Conservation (phyloP, 2,888 invertebrate genomes). For the Litoditis marina region DNA sequence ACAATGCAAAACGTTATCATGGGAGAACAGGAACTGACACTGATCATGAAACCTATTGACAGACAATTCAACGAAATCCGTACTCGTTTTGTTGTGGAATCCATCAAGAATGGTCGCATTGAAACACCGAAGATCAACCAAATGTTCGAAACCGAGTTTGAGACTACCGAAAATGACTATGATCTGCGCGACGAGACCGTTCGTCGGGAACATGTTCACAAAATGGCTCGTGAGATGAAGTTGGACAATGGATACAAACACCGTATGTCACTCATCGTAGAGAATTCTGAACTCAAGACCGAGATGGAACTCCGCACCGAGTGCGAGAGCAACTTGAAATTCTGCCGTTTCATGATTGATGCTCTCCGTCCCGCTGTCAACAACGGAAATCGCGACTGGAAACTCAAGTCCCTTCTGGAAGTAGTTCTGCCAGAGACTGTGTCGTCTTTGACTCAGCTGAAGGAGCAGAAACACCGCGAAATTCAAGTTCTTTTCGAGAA, state of each 20-base stretch:
- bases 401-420: constrained; percentile 29
- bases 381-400: constrained; percentile 41
- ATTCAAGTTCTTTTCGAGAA: constrained; percentile 25
- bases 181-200: constrained; percentile 7
- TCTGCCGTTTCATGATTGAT: constrained; percentile 25
- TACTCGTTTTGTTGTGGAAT: constrained; percentile 1
- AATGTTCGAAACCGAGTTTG: constrained; percentile 4
- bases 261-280: constrained; percentile 19
- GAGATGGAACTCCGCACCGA: constrained; percentile 24
- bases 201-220: constrained; percentile 15
- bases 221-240: constrained; percentile 26
- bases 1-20: constrained; percentile 34
- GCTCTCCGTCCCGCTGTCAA: constrained; percentile 19
- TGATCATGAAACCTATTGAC: constrained; percentile 1
- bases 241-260: constrained; percentile 21
- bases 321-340: constrained; percentile 20
- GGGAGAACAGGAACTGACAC: constrained; percentile 12
- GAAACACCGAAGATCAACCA: constrained; percentile 12
- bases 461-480: constrained; percentile 41
- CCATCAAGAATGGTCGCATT: constrained; percentile 1
- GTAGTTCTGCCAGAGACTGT: constrained; percentile 32
- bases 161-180: constrained; percentile 5
- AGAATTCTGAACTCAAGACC: constrained; percentile 20
- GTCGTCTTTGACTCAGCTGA: constrained; percentile 29
- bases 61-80: constrained; percentile 15